Percentiles rank a stretch among this genome's conserved stretches.
phyloP scores from a whole-genome alignment of 1,140 invertebrate genomes.

The Glomeris maerens region DNA sequence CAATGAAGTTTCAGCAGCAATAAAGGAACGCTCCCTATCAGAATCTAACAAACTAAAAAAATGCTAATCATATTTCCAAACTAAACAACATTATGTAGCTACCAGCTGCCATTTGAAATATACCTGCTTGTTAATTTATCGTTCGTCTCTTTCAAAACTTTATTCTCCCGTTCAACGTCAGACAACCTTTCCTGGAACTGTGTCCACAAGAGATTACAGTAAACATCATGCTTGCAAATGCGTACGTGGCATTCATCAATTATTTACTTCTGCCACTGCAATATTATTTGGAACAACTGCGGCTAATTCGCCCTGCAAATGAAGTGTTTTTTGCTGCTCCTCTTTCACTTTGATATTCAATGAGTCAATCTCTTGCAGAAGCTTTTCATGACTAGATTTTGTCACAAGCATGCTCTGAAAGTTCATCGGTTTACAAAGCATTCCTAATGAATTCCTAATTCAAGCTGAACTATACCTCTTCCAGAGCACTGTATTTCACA shows the following conservation, averaged over 20 bases:
- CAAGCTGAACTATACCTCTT: too few species aligned
- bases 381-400: conserved; percentile 30
- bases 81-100: too few species aligned
- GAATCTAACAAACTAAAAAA: conserved; percentile 31
- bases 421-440: too few species aligned
- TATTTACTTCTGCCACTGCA: conserved; percentile 13
- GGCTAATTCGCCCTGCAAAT: conserved; percentile 29
- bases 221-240: too few species aligned
- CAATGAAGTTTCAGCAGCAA: conserved; percentile 30
- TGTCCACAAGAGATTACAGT: conserved; percentile 15
- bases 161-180: conserved; percentile 31
- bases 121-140: conserved; percentile 34
- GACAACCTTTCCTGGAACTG: conserved; percentile 30
- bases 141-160: conserved; percentile 35
- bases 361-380: conserved; percentile 32
- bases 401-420: too few species aligned
- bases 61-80: too few species aligned
- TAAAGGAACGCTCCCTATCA: conserved; percentile 33
- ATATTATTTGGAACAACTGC: conserved; percentile 20
- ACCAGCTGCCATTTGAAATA: too few species aligned
- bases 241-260: too few species aligned
- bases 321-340: conserved; percentile 30
- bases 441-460: too few species aligned
- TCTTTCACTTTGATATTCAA: conserved; percentile 30
- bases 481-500: conserved; percentile 28